Evolutionary conservation across 2,797 vertebrate species (phyloP).

Genomic region (Sus cebifrons): DNA sequence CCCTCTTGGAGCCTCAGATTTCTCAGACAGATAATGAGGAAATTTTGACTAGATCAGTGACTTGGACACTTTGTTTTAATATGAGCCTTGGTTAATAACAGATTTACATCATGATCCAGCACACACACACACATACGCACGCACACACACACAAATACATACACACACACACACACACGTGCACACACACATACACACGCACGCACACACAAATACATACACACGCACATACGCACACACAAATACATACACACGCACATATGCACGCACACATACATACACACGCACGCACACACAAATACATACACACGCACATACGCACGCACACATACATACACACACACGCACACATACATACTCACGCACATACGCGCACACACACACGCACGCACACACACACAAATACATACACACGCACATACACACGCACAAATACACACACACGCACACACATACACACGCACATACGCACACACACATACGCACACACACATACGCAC

Average conservation of each 20-base stretch:
- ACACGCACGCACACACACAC: neutral
- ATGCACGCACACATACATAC: neutral
- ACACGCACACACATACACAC: neutral
- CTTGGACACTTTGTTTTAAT: constrained; percentile 32
- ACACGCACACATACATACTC: no score
- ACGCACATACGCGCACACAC: neutral
- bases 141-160: neutral
- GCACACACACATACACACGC: neutral
- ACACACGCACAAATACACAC: neutral
- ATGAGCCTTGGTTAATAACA: constrained; percentile 52
- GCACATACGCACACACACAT: neutral
- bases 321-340: neutral
- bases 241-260: neutral
- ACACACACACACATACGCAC: neutral
- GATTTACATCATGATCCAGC: neutral
- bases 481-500: neutral
- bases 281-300: neutral
- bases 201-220: neutral
- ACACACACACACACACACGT: neutral
- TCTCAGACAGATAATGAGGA: constrained; percentile 27
- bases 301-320: neutral
- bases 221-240: neutral
- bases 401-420: neutral
- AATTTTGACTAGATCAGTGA: neutral
- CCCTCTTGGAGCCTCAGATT: neutral